Evolutionary conservation across 2,113 vertebrate species (phyloP), one percentile per base, ranked within the genome.

Genomic region (Petrocephalus microphthalmus): DNA sequence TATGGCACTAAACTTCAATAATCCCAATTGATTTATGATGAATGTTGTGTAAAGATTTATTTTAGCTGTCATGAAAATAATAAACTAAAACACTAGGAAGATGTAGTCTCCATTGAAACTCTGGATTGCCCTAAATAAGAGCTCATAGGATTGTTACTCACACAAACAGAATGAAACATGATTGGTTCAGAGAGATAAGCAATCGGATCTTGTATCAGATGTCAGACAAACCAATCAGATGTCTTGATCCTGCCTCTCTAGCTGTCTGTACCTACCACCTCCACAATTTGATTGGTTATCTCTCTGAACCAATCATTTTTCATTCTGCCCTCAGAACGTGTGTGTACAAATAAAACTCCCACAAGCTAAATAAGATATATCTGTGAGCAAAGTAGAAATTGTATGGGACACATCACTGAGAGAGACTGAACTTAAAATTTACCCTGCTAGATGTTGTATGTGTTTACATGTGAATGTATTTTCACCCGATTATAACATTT

Each of bases 381-480:
- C 22, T 51, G 87, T 25, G 57, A 67, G 13, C 17, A 78, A 88
- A 87, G 20, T 25, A 54, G 87, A 60, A 91, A 88, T 90, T 19
- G 54, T 13, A 17, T 33, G 47, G 47, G 53, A 42, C 74, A 71
- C 29, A 42, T 82, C 45, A 89, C 90, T 74, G 20, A 84, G 20
- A 67, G n/a, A 7, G 47, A 15, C 29, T 37, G 51, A 86, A 57
- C 29, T 84, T 42, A 81, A n/a, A 5, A 5, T 57, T 52, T 54
- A 81, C 42, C 53, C n/a, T 22, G 42, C 87, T 92, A 42, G 71
- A 42, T 42, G 29, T 91, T 91, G 89, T 52, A 88, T 56, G 89
- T 89, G 17, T 33, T 20, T n/a, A 3, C 42, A 45, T 29, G 20
- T 67, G 54, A 22, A 47, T 47, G 60, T 33, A 52, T 51, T 17